Evolutionary conservation across 2,888 invertebrate genomes (phyloP).

Genomic region (Schizaphis graminum): DNA sequence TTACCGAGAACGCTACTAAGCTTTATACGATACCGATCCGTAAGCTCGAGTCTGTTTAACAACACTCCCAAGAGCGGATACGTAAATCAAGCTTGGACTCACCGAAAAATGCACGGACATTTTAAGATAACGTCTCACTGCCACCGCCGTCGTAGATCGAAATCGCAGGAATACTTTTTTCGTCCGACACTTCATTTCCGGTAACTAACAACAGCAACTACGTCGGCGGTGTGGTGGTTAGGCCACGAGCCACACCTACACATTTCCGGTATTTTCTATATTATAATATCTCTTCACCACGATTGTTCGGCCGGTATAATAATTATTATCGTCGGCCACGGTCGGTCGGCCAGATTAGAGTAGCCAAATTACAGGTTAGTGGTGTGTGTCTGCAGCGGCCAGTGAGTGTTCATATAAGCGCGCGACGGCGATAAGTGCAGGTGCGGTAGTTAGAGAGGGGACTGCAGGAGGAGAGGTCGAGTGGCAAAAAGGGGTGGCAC

Average conservation of each 20-base stretch:
- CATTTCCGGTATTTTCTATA: conserved; percentile 50
- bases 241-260: conserved; percentile 63
- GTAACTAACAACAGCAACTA: neutral
- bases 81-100: conserved; percentile 3
- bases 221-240: neutral
- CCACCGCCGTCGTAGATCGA: conserved; percentile 15
- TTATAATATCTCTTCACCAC: conserved; percentile 21
- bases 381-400: conserved; percentile 9
- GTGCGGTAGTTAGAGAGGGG: neutral
- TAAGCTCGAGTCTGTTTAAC: neutral
- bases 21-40: neutral
- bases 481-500: neutral
- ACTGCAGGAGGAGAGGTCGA: neutral
- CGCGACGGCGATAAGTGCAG: neutral
- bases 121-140: neutral
- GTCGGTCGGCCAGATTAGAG: conserved; percentile 62
- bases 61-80: neutral
- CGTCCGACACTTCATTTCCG: conserved; percentile 55
- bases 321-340: conserved; percentile 64
- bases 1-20: neutral
- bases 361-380: conserved; percentile 61
- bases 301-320: conserved; percentile 46
- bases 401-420: neutral
- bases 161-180: conserved; percentile 47
- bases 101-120: neutral